Conservation (phyloP, 1,140 invertebrate genomes). For the Stenopsyche tienmushanensis region DNA sequence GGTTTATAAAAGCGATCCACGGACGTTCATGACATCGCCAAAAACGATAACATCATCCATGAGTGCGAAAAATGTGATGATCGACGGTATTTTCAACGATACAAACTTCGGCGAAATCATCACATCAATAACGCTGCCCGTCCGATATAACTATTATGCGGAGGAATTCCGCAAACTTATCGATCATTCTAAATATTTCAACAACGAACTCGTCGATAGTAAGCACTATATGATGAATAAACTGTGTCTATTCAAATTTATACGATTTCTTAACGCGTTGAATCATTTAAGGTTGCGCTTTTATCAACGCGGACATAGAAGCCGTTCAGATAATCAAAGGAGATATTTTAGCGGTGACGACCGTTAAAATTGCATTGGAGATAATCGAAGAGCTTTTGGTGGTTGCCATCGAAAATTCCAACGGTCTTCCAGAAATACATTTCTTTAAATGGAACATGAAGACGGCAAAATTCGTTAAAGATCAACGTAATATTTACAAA, state of each 20-base stretch:
- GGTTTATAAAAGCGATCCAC: too few species aligned
- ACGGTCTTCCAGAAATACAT: constrained; percentile 4
- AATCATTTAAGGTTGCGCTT: neutral
- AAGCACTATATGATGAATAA: constrained; percentile 4
- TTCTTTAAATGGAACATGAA: constrained; percentile 14
- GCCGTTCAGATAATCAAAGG: neutral
- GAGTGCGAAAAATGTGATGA: neutral
- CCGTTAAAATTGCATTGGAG: neutral
- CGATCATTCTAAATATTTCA: constrained; percentile 8
- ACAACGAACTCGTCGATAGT: constrained; percentile 2
- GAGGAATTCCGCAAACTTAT: constrained; percentile 8
- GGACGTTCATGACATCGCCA: neutral
- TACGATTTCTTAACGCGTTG: neutral
- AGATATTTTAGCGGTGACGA: constrained; percentile 4
- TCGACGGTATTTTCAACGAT: constrained; percentile 7
- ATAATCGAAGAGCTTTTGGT: neutral
- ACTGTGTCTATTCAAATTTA: too few species aligned
- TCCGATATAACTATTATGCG: neutral
- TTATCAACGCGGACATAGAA: neutral
- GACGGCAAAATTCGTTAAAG: neutral
- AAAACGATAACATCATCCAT: neutral
- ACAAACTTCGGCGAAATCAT: constrained; percentile 1
- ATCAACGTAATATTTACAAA: constrained; percentile 8
- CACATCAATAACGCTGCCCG: neutral
- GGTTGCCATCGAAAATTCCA: constrained; percentile 8